Percentiles rank a stretch among this genome's conserved stretches.
phyloP scores from a whole-genome alignment of 2,113 vertebrate species.

The Lipophrys pholis region DNA sequence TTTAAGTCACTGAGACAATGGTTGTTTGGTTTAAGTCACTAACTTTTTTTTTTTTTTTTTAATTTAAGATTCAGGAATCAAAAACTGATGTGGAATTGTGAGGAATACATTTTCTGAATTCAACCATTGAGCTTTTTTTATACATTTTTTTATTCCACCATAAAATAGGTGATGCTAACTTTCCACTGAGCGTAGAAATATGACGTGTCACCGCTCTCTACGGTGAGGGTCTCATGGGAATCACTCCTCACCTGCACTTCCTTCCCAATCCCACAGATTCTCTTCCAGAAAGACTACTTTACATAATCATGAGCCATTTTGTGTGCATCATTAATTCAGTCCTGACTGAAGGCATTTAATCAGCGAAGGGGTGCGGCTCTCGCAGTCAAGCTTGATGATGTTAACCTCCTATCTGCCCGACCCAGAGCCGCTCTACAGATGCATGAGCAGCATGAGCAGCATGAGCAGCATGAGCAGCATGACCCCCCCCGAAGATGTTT shows the following conservation, averaged over 20 bases:
- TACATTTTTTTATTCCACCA: too few species aligned
- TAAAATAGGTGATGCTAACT: too few species aligned
- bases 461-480: slow-evolving; percentile 25
- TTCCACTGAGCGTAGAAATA: too few species aligned
- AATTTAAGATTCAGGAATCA: too few species aligned
- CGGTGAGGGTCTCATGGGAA: slow-evolving; percentile 24
- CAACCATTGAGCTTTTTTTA: too few species aligned
- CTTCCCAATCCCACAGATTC: slow-evolving; percentile 45
- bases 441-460: slow-evolving; percentile 15
- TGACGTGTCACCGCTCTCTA: too few species aligned
- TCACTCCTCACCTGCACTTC: slow-evolving; percentile 50
- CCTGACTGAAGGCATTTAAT: slow-evolving; percentile 71
- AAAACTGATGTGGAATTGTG: too few species aligned
- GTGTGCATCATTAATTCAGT: slow-evolving; percentile 75
- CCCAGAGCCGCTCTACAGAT: slow-evolving; percentile 45
- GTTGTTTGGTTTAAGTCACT: too few species aligned
- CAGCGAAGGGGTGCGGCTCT: slow-evolving; percentile 50
- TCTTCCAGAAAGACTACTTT: slow-evolving; percentile 59
- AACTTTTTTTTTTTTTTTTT: too few species aligned
- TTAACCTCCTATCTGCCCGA: slow-evolving; percentile 55
- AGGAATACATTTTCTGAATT: too few species aligned
- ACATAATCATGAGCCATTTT: slow-evolving; percentile 76
- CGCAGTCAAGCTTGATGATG: slow-evolving; percentile 46
- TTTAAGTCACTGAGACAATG: too few species aligned
- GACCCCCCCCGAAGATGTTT: slow-evolving; percentile 31